Evolutionary conservation across 1,140 invertebrate species (phyloP).

Genomic region (Heliothis subflexa): DNA sequence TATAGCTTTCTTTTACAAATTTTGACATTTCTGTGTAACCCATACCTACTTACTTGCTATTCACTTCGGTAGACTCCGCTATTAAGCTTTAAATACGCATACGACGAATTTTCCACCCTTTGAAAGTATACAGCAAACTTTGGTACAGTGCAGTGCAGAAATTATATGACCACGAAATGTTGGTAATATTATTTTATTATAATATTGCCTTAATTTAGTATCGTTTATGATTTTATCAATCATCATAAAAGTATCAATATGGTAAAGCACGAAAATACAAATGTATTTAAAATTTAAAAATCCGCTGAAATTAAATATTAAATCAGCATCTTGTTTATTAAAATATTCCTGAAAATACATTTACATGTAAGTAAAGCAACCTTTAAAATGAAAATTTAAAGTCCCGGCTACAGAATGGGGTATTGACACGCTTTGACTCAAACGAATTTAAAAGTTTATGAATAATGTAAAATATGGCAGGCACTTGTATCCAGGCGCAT

Average conservation of each 20-base stretch:
- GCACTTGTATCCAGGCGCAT: slow-evolving; percentile 23
- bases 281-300: too few species aligned
- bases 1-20: neutral
- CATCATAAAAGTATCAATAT: too few species aligned
- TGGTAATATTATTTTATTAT: neutral
- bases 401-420: neutral
- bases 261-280: too few species aligned
- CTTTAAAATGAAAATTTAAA: slow-evolving; percentile 29
- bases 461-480: slow-evolving; percentile 32
- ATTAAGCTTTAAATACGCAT: slow-evolving; percentile 50
- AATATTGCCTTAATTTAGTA: too few species aligned
- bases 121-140: slow-evolving; percentile 45
- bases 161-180: neutral
- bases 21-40: neutral
- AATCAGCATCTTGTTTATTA: slow-evolving; percentile 3
- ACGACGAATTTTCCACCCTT: slow-evolving; percentile 48
- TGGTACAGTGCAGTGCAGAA: slow-evolving; percentile 20
- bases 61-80: slow-evolving; percentile 43
- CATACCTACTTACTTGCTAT: slow-evolving; percentile 45
- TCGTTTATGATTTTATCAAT: too few species aligned
- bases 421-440: slow-evolving; percentile 32
- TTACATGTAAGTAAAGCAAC: slow-evolving; percentile 29
- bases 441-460: slow-evolving; percentile 32
- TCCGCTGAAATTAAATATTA: neutral
- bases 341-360: slow-evolving; percentile 20